phyloP scores from a whole-genome alignment of 2,797 vertebrate genomes.

The Bufotes viridis region DNA sequence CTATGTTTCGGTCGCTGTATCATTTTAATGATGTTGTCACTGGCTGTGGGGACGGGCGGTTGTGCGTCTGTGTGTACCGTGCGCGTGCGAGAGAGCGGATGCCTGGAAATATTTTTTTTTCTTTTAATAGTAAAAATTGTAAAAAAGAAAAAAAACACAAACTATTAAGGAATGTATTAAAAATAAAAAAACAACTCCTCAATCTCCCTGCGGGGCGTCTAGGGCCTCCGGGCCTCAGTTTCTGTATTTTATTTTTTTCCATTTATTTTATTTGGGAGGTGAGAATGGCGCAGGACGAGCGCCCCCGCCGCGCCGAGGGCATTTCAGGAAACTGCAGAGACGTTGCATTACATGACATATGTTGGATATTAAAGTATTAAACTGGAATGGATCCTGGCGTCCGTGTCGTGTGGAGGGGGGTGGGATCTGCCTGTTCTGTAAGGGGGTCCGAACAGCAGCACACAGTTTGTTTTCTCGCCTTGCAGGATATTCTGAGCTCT shows the following conservation, averaged over 20 bases:
- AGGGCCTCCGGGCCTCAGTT: background rate
- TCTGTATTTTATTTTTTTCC: constrained; percentile 41
- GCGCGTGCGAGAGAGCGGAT: constrained; percentile 45
- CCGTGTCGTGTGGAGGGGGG: background rate
- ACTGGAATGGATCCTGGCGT: constrained; percentile 47
- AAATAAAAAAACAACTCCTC: constrained; percentile 59
- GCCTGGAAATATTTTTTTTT: constrained; percentile 17
- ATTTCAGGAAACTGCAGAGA: constrained; percentile 41
- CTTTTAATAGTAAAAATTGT: constrained; percentile 39
- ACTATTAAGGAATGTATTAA: constrained; percentile 63
- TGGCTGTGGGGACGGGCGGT: constrained; percentile 50
- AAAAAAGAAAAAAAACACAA: constrained; percentile 45
- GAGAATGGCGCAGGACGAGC: constrained; percentile 25
- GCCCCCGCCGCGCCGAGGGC: constrained; percentile 14
- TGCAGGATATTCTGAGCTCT: too few relatives aligned
- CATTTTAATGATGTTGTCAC: constrained; percentile 60
- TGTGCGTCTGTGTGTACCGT: constrained; percentile 55
- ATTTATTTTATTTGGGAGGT: constrained; percentile 44
- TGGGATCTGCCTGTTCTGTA: too few relatives aligned
- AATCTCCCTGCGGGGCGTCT: constrained; percentile 40
- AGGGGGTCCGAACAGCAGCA: background rate
- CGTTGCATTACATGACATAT: constrained; percentile 53
- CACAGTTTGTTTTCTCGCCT: too few relatives aligned
- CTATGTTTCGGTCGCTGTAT: constrained; percentile 58
- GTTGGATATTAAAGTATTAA: constrained; percentile 62